A percentile compares a stretch with the other conserved stretches of the same genome.
phyloP scores from a whole-genome alignment of 2,888 invertebrate genomes.

The Tryphoninae sp. region DNA sequence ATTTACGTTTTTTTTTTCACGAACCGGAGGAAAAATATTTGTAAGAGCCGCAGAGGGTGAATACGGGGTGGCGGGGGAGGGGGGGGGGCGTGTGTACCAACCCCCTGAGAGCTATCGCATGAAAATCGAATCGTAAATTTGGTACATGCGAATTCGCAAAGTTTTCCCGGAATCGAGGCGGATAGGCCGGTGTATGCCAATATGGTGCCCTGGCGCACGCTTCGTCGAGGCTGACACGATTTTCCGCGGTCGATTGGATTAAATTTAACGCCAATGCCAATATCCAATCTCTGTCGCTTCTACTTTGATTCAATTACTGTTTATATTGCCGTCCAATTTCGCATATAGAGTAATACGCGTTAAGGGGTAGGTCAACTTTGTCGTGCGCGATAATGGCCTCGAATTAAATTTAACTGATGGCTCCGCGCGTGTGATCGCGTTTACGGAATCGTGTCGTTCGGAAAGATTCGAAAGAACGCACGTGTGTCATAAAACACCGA shows the following conservation, averaged over 20 bases:
- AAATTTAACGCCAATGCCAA: conserved; percentile 66
- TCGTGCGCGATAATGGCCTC: conserved; percentile 32
- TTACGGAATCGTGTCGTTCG: conserved; percentile 27
- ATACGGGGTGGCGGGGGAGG: too few species aligned
- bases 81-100: too few species aligned
- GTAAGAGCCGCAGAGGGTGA: too few species aligned
- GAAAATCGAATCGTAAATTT: conserved; percentile 46
- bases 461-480: conserved; percentile 61
- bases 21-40: too few species aligned
- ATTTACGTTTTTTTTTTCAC: too few species aligned
- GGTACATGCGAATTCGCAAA: conserved; percentile 43
- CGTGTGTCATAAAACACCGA: conserved; percentile 47
- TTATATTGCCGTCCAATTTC: conserved; percentile 55
- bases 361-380: conserved; percentile 31
- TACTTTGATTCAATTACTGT: conserved; percentile 42
- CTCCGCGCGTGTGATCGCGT: conserved; percentile 19
- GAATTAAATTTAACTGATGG: conserved; percentile 7
- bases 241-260: conserved; percentile 68
- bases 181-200: conserved; percentile 47
- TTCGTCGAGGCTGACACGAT: conserved; percentile 60
- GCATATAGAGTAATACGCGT: conserved; percentile 42
- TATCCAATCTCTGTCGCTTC: conserved; percentile 55
- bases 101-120: conserved; percentile 21
- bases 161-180: conserved; percentile 11
- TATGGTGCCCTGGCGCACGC: conserved; percentile 39